Base-by-base conservation (phyloP, 2,797 vertebrate species). In the Melanotaenia maccullochi region DNA sequence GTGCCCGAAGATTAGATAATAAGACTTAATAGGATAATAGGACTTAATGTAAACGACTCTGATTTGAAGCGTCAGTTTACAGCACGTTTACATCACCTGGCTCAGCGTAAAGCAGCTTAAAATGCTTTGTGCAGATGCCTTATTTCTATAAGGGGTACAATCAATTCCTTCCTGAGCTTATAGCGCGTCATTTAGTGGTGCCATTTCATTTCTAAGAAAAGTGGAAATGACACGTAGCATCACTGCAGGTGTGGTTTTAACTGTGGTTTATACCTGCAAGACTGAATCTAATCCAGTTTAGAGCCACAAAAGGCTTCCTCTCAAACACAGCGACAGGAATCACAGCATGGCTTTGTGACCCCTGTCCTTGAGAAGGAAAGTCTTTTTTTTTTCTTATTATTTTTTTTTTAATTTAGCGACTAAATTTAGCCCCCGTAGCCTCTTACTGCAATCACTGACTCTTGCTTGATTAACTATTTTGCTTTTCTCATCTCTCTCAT, bases 151-250 rank as follows among this genome's bases (percentile, higher is more conserved):
- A 56, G 65, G 51, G 44, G 18, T 33, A 59, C 52, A 40, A 25
- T 79, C 65, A 20, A 32, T 63, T 75, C 47, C 75, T 83, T 90
- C 87, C 89, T 93, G 89, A 93, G 92, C 80, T 78, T 82, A 77
- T 73, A 63, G 73, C 54, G 32, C 32, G 32, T 33, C 32, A 8
- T 33, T 33, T 33, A 33, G 32, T 33, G 8, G 32, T 33, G 32
- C 32, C 32, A 33, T 33, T 33, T 8, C 32, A 8, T 33, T 33
- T 8, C 73, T 32, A 55, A 75, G 30, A 40, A 57, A 68, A 47
- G 61, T 65, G 52, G 24, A 69, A 63, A 65, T 35, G 2, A 62
- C 9, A 32, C 14, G 25, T 13, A 68, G 59, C 73, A 57, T 24
- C 60, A 24, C 28, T 4, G 3, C 44, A 72, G 36, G 24, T 74